Percentiles rank a stretch among this genome's conserved stretches.
phyloP scores from a whole-genome alignment of 2,797 vertebrate genomes.

The Crocidura indochinensis region DNA sequence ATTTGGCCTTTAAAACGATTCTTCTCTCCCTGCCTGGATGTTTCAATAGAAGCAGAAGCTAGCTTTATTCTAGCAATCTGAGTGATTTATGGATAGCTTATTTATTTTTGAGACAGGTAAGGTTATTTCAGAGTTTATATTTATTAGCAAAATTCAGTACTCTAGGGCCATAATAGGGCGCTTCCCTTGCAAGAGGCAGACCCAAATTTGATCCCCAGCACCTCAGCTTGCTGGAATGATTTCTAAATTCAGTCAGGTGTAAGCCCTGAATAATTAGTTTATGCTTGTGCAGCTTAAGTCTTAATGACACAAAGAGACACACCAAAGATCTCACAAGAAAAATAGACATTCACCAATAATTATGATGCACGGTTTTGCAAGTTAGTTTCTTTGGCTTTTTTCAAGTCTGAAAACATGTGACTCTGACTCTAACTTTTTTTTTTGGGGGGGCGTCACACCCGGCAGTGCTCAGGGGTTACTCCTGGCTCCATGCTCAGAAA shows the following conservation, averaged over 20 bases:
- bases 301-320: not conserved
- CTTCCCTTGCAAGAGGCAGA: not conserved
- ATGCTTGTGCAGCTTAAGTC: not conserved
- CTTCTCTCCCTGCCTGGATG: not conserved
- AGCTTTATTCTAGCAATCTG: not conserved
- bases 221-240: not conserved
- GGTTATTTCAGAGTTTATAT: not conserved
- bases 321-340: not conserved
- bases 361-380: not conserved
- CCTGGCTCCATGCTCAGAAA: no score
- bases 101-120: no score
- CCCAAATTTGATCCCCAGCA: not conserved
- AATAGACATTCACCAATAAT: not conserved
- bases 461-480: no score
- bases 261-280: not conserved
- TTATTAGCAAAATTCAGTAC: constrained; percentile 22
- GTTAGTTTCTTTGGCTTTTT: not conserved
- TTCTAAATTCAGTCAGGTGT: no score
- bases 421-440: constrained; percentile 26
- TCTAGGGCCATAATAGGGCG: no score
- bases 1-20: not conserved
- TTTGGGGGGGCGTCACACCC: no score
- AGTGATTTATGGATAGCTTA: not conserved
- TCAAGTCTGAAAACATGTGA: not conserved
- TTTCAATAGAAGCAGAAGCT: not conserved